Evolutionary conservation across 2,888 invertebrate species (phyloP).

Genomic region (Falcaria lacertinaria): DNA sequence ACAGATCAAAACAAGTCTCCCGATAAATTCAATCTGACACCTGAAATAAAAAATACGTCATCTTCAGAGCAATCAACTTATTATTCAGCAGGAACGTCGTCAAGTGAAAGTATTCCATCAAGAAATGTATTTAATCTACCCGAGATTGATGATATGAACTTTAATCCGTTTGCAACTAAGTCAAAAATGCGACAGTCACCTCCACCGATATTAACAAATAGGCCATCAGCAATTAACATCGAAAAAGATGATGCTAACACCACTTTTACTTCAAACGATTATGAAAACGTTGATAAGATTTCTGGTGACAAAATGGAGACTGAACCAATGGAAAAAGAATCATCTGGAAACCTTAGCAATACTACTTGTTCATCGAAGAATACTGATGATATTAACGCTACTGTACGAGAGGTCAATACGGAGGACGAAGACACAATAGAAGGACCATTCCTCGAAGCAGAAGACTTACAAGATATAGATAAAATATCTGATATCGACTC

Average conservation of each 20-base stretch:
- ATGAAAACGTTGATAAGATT: slow-evolving; percentile 4
- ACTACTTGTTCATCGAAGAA: slow-evolving; percentile 42
- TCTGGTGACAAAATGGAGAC: slow-evolving; percentile 26
- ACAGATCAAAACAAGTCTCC: slow-evolving; percentile 3
- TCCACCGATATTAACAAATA: slow-evolving; percentile 15
- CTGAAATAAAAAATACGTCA: slow-evolving; percentile 30
- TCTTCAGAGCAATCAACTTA: slow-evolving; percentile 51
- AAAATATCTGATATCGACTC: slow-evolving; percentile 35
- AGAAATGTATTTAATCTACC: slow-evolving; percentile 63
- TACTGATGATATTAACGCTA: slow-evolving; percentile 42
- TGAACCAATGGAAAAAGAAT: slow-evolving; percentile 32
- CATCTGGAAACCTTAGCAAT: slow-evolving; percentile 30
- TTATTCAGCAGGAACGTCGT: slow-evolving; percentile 39
- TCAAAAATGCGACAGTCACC: slow-evolving; percentile 48
- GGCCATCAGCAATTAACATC: slow-evolving; percentile 14
- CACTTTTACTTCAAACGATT: slow-evolving; percentile 4
- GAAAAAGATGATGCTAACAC: slow-evolving; percentile 7
- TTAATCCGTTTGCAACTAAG: slow-evolving; percentile 58
- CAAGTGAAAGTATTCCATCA: slow-evolving; percentile 32
- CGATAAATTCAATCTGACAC: background rate
- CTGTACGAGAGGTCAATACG: slow-evolving; percentile 53
- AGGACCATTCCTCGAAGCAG: slow-evolving; percentile 62
- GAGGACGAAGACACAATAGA: slow-evolving; percentile 72
- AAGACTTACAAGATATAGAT: slow-evolving; percentile 37
- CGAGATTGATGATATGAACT: slow-evolving; percentile 57